phyloP scores from a whole-genome alignment of 2,888 invertebrate genomes.

The Platycheirus rosarum region DNA sequence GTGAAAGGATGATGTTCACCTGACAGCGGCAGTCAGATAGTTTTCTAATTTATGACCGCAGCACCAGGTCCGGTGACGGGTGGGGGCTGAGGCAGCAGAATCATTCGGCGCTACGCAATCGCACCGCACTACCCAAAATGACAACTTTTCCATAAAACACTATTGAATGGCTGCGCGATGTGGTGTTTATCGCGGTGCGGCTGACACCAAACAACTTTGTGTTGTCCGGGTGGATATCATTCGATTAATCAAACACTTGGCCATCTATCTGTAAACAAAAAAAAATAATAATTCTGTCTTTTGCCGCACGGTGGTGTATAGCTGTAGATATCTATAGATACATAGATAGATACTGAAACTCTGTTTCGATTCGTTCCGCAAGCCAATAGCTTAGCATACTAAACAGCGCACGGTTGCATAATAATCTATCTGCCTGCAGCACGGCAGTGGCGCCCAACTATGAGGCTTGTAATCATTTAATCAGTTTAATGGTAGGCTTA shows the following conservation, averaged over 20 bases:
- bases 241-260: constrained; percentile 65
- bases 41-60: constrained; percentile 62
- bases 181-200: constrained; percentile 42
- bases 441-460: constrained; percentile 52
- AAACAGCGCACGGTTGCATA: constrained; percentile 41
- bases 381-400: constrained; percentile 17
- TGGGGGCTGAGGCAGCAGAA: too few species aligned
- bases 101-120: constrained; percentile 9
- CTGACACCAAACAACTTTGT: constrained; percentile 64
- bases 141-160: constrained; percentile 60
- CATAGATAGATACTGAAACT: background rate
- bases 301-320: constrained; percentile 12
- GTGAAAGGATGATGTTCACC: constrained; percentile 71
- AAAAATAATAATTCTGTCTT: constrained; percentile 18
- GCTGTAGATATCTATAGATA: constrained; percentile 3
- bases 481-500: constrained; percentile 63
- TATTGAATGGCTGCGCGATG: constrained; percentile 17
- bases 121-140: constrained; percentile 35
- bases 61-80: background rate
- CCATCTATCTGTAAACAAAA: constrained; percentile 54
- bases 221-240: constrained; percentile 56
- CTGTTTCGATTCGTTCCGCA: background rate
- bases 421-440: constrained; percentile 20
- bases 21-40: constrained; percentile 54
- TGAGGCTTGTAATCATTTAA: constrained; percentile 58